These are phyloP conservation scores for Holotrichia oblita DNA, from an alignment of 1,140 invertebrate genomes.

Conservation along the genomic window DNA sequence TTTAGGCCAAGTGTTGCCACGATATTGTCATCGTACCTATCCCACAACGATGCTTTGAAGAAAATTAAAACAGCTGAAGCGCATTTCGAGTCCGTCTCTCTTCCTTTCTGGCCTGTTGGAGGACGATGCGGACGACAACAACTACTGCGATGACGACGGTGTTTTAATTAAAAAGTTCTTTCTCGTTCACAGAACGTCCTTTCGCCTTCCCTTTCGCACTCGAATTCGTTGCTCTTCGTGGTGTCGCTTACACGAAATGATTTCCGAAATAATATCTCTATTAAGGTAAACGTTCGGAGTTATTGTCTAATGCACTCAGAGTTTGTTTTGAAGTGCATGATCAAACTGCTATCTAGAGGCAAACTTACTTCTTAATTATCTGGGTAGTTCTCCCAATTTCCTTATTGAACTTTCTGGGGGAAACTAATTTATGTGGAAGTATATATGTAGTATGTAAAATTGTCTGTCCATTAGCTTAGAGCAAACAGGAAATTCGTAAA, in stretches of 20 bases:
- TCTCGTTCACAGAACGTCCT: neutral
- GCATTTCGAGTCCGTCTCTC: constrained; percentile 1
- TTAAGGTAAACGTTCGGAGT: constrained; percentile 16
- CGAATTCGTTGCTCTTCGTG: neutral
- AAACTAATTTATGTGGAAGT: neutral
- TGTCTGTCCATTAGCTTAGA: neutral
- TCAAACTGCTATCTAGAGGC: neutral
- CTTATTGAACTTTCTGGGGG: neutral
- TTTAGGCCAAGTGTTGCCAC: constrained; percentile 52
- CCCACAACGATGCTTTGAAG: constrained; percentile 10
- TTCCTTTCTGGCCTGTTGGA: neutral
- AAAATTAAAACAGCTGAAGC: constrained; percentile 35
- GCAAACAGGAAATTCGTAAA: too few species aligned
- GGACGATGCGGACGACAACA: neutral
- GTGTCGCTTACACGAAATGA: neutral
- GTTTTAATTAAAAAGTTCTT: constrained; percentile 36
- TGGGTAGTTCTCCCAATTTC: neutral
- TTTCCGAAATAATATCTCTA: constrained; percentile 34
- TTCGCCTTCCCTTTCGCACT: neutral
- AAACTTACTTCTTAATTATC: constrained; percentile 31
- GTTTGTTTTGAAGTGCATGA: constrained; percentile 28
- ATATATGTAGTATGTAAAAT: neutral
- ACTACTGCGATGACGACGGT: neutral
- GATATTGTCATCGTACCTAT: constrained; percentile 45
- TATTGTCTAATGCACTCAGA: constrained; percentile 29